Percentiles rank a stretch among this genome's conserved stretches.
phyloP scores from a whole-genome alignment of 2,113 vertebrate genomes.

The Sialia sialis region DNA sequence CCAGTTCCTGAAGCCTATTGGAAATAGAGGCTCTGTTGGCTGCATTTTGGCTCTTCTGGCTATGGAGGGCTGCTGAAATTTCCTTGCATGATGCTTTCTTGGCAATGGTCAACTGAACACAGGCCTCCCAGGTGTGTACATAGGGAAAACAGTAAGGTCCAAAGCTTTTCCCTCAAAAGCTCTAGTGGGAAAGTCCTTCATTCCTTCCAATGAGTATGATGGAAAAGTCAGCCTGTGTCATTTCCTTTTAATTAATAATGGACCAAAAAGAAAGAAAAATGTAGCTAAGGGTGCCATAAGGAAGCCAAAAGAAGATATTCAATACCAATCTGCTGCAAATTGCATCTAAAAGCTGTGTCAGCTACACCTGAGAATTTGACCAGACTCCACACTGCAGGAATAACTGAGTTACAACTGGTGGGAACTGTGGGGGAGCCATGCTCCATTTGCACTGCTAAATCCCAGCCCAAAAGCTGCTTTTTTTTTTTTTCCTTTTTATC shows the following conservation, averaged over 20 bases:
- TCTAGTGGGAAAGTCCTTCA: not conserved
- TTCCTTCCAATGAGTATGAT: not conserved
- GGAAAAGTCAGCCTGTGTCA: not conserved
- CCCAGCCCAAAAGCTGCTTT: not conserved
- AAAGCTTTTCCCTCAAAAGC: not conserved
- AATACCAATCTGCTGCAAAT: not conserved
- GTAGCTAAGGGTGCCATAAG: not conserved
- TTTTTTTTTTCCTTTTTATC: no score
- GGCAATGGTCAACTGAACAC: not conserved
- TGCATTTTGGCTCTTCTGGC: not conserved
- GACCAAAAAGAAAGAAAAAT: not conserved
- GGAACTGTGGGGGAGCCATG: accelerated
- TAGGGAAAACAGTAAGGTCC: not conserved
- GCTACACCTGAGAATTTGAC: not conserved
- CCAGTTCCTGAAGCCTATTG: not conserved
- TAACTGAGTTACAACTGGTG: not conserved
- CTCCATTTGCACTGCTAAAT: not conserved
- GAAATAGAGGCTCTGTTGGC: not conserved
- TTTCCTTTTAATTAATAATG: not conserved
- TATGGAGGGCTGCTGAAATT: not conserved
- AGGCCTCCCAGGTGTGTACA: not conserved
- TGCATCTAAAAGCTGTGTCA: not conserved
- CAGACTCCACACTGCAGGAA: accelerated
- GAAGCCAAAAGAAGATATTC: not conserved
- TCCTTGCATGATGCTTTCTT: not conserved